A percentile compares a stretch with the other conserved stretches of the same genome.
phyloP scores from a whole-genome alignment of 2,797 vertebrate genomes.

The Champsocephalus gunnari region DNA sequence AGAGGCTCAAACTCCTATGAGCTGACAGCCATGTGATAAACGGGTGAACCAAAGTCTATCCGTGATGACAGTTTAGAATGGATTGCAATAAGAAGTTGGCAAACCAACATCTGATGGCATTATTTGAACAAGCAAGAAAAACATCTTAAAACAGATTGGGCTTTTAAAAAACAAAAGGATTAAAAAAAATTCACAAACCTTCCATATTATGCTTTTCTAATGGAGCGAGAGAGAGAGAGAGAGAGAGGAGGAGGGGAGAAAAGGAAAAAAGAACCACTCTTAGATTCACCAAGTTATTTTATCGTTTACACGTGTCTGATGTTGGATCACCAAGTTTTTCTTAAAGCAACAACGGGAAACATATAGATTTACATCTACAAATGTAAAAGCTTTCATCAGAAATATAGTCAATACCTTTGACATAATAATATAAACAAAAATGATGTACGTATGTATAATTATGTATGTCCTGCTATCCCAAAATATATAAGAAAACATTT shows the following conservation, averaged over 20 bases:
- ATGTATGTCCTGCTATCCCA: background rate
- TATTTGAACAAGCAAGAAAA: conserved; percentile 82
- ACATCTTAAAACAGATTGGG: conserved; percentile 76
- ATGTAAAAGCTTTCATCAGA: conserved; percentile 31
- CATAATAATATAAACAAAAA: conserved; percentile 4
- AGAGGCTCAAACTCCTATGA: conserved; percentile 42
- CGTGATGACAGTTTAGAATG: conserved; percentile 57
- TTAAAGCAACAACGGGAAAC: conserved; percentile 76
- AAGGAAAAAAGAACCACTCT: conserved; percentile 86
- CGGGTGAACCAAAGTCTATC: conserved; percentile 58
- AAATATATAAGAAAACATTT: conserved; percentile 9
- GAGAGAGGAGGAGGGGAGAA: conserved; percentile 72
- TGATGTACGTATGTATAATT: conserved; percentile 1
- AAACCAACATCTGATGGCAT: conserved; percentile 84
- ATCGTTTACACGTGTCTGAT: conserved; percentile 74
- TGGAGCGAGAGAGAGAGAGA: conserved; percentile 79
- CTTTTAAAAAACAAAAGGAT: conserved; percentile 55
- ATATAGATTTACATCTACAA: conserved; percentile 24
- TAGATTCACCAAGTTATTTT: conserved; percentile 76
- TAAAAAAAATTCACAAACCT: conserved; percentile 87
- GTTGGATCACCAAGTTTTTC: conserved; percentile 84
- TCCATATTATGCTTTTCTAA: conserved; percentile 93
- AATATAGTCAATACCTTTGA: conserved; percentile 2
- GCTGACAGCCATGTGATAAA: conserved; percentile 51
- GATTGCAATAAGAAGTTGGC: conserved; percentile 84